Base-by-base conservation (phyloP, 2,888 invertebrate species). In the Drosophila paramelanica region DNA sequence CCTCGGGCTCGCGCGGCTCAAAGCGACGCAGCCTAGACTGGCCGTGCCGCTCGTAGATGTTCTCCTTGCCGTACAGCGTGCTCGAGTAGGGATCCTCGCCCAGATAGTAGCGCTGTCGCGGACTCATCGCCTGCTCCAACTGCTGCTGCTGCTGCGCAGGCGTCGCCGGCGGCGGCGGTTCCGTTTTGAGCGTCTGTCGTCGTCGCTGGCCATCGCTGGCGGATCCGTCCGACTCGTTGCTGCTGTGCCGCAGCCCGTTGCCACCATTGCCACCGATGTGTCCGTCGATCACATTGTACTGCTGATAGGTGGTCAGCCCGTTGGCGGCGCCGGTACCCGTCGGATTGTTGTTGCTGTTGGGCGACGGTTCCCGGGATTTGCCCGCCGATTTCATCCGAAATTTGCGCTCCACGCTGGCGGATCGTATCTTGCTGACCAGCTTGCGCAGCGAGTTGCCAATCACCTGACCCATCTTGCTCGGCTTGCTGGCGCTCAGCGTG, bases 1-100 rank as follows among this genome's bases (percentile, higher is more conserved):
- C 67, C 38, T 76, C 31, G 2, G 31, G 68, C 10, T 38, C 41
- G 43, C 76, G 69, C 13, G 71, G 50, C 53, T 74, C 79, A 36
- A 84, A 75, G 52, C 49, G 13, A 33, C 42, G 61, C 58, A 72
- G 31, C 31, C 31, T 7, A 1, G 31, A 2, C 3, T 31, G 31
- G 31, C 6, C 69, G 50, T 70, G 70, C 1, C 88, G 76, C 52
- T 95, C 96, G 93, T 97, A 96, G 91, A 96, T 96, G 92, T 96
- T 96, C 92, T 97, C 97, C 88, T 96, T 94, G 72, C 97, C 96
- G 92, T 96, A 97, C 90, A 96, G 96, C 92, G 96, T 96, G 25
- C 95, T 95, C 62, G 95, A 96, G 92, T 96, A 97, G 31, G 97
- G 97, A 93, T 97, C 97, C 93, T 97, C 97, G 41, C 97, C 97